Evolutionary conservation across 37 sponge, comb jelly and placozoan species (phyloP).

Genomic region (Bolinopsis microptera): DNA sequence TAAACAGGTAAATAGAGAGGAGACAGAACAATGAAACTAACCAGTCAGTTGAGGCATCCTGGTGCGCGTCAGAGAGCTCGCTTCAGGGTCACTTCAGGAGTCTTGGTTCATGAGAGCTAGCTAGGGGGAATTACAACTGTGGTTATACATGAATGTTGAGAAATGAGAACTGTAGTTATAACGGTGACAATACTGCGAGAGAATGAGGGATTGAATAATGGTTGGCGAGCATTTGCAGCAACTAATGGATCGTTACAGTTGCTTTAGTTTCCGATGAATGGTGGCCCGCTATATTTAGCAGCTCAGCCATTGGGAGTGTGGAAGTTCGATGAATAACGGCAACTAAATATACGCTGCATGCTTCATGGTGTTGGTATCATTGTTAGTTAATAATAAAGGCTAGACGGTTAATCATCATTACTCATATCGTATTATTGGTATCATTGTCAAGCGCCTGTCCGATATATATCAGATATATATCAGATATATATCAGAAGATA

Average conservation of each 20-base stretch:
- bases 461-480: too few species aligned
- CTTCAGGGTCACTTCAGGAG: not conserved
- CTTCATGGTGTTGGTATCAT: too few species aligned
- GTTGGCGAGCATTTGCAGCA: not conserved
- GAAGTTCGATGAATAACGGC: not conserved
- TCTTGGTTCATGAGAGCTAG: not conserved
- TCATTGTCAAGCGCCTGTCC: too few species aligned
- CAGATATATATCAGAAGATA: too few species aligned
- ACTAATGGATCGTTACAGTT: not conserved
- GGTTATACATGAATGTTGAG: not conserved
- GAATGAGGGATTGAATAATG: not conserved
- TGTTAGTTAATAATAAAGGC: too few species aligned
- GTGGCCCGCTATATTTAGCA: not conserved
- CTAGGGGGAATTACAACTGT: not conserved
- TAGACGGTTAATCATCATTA: too few species aligned
- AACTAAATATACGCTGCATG: not conserved
- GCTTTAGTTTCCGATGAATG: not conserved
- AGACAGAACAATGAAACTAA: not conserved
- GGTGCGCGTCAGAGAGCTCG: not conserved
- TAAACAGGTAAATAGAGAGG: not conserved
- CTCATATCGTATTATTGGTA: too few species aligned
- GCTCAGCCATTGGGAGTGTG: not conserved
- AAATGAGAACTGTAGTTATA: not conserved
- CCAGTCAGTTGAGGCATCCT: not conserved
- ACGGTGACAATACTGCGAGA: not conserved